Conservation (phyloP, 2,888 invertebrate species). For the Coelopa pilipes region DNA sequence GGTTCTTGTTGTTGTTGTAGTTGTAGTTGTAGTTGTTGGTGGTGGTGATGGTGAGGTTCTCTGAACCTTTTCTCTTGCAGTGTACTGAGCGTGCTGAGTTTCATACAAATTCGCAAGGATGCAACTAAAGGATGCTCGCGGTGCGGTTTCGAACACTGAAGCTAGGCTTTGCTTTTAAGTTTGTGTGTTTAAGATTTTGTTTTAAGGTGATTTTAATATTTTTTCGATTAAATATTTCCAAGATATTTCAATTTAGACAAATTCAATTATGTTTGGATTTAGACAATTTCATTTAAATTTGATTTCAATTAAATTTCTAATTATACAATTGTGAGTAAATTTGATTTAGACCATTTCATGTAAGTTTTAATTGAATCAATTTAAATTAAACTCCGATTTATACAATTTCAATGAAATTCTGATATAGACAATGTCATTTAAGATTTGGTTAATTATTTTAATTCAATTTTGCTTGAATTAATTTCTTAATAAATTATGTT, state of each 20-base stretch:
- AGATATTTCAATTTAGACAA: too few species aligned
- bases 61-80: slow-evolving; percentile 20
- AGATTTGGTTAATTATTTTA: not conserved
- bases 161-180: slow-evolving; percentile 34
- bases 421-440: too few species aligned
- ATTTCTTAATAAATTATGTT: too few species aligned
- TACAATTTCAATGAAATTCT: too few species aligned
- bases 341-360: too few species aligned
- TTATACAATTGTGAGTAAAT: too few species aligned
- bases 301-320: too few species aligned
- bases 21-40: slow-evolving; percentile 18
- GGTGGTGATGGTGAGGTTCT: not conserved
- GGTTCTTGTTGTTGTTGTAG: slow-evolving; percentile 11
- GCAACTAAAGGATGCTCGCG: not conserved
- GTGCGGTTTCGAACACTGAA: not conserved
- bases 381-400: too few species aligned
- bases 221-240: not conserved
- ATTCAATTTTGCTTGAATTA: not conserved
- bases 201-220: not conserved
- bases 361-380: too few species aligned
- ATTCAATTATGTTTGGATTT: not conserved
- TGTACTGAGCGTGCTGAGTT: slow-evolving; percentile 26
- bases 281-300: not conserved
- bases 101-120: slow-evolving; percentile 14
- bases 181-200: not conserved